These are phyloP conservation scores for Bombus turneri DNA, from an alignment of 1,140 invertebrate species.

Conservation along the genomic window DNA sequence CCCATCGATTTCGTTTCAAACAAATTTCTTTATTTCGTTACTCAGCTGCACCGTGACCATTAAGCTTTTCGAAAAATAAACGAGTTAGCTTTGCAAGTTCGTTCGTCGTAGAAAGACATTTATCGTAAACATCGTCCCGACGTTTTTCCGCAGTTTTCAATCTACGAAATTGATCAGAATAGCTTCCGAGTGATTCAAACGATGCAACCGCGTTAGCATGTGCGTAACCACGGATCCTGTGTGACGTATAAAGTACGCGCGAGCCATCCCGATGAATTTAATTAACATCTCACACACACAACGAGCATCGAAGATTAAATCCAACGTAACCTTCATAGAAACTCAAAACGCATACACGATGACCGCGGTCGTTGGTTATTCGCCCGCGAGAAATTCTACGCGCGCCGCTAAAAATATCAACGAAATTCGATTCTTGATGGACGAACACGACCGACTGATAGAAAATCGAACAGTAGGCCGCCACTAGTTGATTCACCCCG, in stretches of 20 bases:
- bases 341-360: not conserved
- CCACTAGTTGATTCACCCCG: conserved; percentile 35
- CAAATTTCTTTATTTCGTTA: too few relatives aligned
- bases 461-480: conserved; percentile 29
- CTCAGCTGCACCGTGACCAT: too few relatives aligned
- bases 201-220: not conserved
- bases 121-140: too few relatives aligned
- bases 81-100: too few relatives aligned
- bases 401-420: conserved; percentile 39
- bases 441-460: conserved; percentile 14
- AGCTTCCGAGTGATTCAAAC: not conserved
- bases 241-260: not conserved
- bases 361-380: not conserved
- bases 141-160: too few relatives aligned
- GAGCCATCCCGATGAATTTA: not conserved
- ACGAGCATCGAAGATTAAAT: too few relatives aligned
- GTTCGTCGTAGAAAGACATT: too few relatives aligned
- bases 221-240: not conserved
- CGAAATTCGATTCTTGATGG: conserved; percentile 51
- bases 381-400: not conserved
- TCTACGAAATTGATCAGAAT: too few relatives aligned
- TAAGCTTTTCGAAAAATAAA: too few relatives aligned
- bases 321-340: not conserved
- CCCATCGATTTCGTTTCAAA: too few relatives aligned
- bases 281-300: not conserved